Evolutionary conservation across 1,140 invertebrate species (phyloP).

Genomic region (Drosophila grimshawi): DNA sequence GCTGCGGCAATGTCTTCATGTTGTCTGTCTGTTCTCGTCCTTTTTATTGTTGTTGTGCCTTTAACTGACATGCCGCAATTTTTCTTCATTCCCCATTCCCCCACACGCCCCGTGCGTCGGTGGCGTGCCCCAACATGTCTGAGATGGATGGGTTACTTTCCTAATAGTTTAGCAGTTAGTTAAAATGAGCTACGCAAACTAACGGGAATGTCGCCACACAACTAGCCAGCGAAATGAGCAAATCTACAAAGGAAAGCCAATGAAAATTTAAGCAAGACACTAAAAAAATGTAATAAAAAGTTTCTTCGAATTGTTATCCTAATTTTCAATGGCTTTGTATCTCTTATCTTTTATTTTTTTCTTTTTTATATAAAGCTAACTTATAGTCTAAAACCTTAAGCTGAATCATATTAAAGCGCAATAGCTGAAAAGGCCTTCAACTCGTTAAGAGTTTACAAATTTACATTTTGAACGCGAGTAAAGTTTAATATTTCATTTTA

Average conservation of each 20-base stretch:
- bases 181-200: constrained; percentile 61
- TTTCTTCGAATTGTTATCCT: too few species aligned
- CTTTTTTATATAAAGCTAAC: too few species aligned
- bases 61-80: constrained; percentile 77
- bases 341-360: too few species aligned
- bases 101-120: constrained; percentile 34
- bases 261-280: too few species aligned
- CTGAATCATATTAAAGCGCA: too few species aligned
- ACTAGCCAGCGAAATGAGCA: constrained; percentile 5
- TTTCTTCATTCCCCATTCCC: constrained; percentile 68
- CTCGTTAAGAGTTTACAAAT: too few species aligned
- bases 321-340: too few species aligned
- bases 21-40: constrained; percentile 70
- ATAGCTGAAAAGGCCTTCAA: too few species aligned
- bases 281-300: too few species aligned
- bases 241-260: background rate
- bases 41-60: constrained; percentile 75
- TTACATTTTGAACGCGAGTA: too few species aligned
- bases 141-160: constrained; percentile 75
- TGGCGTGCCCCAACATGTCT: constrained; percentile 33
- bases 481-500: too few species aligned
- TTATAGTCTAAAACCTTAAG: too few species aligned
- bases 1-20: constrained; percentile 66
- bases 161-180: constrained; percentile 81
- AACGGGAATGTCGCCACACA: constrained; percentile 18